Evolutionary conservation across 2,888 invertebrate genomes (phyloP).

Genomic region (Onthophagus sagittarius): DNA sequence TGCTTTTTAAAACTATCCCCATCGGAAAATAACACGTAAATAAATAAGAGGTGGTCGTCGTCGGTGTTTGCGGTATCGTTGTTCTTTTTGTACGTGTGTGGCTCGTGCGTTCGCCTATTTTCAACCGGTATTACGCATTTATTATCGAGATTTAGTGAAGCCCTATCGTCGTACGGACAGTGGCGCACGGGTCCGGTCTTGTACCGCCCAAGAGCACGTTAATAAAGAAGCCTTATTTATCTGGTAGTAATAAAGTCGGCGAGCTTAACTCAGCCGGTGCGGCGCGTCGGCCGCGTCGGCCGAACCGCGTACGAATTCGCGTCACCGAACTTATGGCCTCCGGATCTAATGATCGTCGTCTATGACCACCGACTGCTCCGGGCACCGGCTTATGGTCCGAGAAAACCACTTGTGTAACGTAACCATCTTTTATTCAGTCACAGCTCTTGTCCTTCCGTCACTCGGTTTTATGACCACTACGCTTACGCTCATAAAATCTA

Average conservation of each 20-base stretch:
- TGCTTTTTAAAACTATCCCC: too few relatives aligned
- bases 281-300: neutral
- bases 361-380: neutral
- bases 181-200: neutral
- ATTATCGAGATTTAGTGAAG: constrained; percentile 18
- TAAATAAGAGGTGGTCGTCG: too few relatives aligned
- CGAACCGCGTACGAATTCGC: constrained; percentile 10
- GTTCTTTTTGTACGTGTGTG: neutral
- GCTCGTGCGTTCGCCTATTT: constrained; percentile 16
- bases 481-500: neutral
- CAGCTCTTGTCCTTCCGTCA: neutral
- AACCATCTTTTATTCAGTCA: neutral
- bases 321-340: neutral
- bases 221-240: constrained; percentile 22
- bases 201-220: constrained; percentile 7
- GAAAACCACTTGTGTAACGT: neutral
- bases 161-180: constrained; percentile 1
- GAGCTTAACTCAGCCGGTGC: neutral
- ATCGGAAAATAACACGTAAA: neutral
- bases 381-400: neutral
- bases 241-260: constrained; percentile 15
- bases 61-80: neutral
- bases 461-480: neutral
- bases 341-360: constrained; percentile 3
- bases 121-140: constrained; percentile 19